Percentiles rank a stretch among this genome's conserved stretches.
phyloP scores from a whole-genome alignment of 2,888 invertebrate genomes.

The Mythimna lalbum region DNA sequence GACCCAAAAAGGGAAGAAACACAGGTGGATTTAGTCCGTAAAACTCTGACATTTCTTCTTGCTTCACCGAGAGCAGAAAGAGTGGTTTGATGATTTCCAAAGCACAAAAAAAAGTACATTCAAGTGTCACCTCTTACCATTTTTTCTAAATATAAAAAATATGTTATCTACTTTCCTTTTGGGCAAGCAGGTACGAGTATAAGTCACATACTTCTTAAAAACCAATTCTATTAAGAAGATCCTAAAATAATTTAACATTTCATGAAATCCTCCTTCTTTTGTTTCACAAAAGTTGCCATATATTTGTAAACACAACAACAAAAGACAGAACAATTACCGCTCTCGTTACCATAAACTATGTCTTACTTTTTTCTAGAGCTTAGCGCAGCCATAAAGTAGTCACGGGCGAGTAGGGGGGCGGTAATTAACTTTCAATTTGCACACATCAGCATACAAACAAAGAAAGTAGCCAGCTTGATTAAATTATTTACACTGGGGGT shows the following conservation, averaged over 20 bases:
- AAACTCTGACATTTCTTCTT: too few species aligned
- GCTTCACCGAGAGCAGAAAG: too few species aligned
- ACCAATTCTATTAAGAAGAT: neutral
- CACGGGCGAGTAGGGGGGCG: constrained; percentile 67
- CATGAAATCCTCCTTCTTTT: neutral
- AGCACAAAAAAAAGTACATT: too few species aligned
- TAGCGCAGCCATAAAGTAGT: constrained; percentile 56
- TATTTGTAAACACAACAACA: constrained; percentile 27
- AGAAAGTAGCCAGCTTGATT: constrained; percentile 75
- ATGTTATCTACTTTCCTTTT: too few species aligned
- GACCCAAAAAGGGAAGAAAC: too few species aligned
- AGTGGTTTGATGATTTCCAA: too few species aligned
- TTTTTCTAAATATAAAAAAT: too few species aligned
- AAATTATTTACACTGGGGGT: constrained; percentile 50
- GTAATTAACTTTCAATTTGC: constrained; percentile 86
- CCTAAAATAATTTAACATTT: neutral
- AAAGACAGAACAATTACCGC: constrained; percentile 51
- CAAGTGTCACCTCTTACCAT: too few species aligned
- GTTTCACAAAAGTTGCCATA: constrained; percentile 1
- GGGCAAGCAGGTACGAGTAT: too few species aligned
- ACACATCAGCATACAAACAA: constrained; percentile 80
- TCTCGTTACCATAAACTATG: constrained; percentile 46
- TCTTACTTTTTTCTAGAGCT: constrained; percentile 56
- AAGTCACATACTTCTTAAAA: too few species aligned
- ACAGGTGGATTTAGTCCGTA: too few species aligned